Conservation (phyloP, 2,888 invertebrate species). For the Eristalis tenax region DNA sequence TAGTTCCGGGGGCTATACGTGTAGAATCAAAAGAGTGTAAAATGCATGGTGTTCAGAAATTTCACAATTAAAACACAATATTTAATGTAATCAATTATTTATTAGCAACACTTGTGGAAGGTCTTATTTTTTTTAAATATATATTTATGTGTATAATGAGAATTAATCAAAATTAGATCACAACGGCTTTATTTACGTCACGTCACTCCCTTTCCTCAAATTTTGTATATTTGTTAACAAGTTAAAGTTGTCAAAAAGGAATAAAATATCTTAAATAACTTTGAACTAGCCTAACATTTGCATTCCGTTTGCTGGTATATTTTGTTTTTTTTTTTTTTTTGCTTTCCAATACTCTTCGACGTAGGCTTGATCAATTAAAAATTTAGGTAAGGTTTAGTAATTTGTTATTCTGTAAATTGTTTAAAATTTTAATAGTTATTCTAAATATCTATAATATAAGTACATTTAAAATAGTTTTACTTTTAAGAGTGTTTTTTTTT, state of each 20-base stretch:
- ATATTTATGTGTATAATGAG: background rate
- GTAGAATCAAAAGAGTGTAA: no score
- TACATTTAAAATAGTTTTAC: constrained; percentile 49
- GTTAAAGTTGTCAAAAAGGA: background rate
- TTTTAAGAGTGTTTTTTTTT: background rate
- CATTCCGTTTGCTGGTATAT: background rate
- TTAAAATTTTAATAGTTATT: constrained; percentile 11
- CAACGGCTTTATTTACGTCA: constrained; percentile 49
- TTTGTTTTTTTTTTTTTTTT: background rate
- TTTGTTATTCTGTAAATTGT: constrained; percentile 6
- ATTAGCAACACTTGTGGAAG: constrained; percentile 56
- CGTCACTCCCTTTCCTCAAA: constrained; percentile 11
- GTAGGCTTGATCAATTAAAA: background rate
- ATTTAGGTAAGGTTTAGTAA: background rate
- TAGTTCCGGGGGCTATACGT: no score
- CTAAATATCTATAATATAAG: constrained; percentile 6
- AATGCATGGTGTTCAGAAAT: background rate
- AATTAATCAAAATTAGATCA: constrained; percentile 54
- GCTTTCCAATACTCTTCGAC: background rate
- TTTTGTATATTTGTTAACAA: constrained; percentile 28
- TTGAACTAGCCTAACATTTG: background rate
- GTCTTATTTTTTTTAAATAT: background rate
- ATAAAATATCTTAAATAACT: background rate
- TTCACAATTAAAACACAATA: constrained; percentile 20
- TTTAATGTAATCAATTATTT: constrained; percentile 37